Conservation (phyloP, 2,797 vertebrate genomes). For the Amblyraja radiata region DNA sequence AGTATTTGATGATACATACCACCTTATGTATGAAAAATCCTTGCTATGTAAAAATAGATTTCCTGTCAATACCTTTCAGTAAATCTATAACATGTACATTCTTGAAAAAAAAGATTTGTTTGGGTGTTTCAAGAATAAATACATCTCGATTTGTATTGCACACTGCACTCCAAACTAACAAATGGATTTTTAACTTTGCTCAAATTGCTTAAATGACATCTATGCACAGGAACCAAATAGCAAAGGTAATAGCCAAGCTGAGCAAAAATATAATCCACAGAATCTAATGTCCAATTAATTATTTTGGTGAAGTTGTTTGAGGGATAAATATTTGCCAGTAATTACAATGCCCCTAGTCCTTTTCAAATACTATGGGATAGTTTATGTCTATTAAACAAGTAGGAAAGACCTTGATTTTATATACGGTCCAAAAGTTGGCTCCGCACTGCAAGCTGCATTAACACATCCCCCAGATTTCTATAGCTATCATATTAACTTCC, state of each 20-base stretch:
- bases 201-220: no score
- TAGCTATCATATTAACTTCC: background rate
- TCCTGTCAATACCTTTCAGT: background rate
- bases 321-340: background rate
- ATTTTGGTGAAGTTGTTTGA: background rate
- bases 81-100: background rate
- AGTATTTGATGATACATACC: background rate
- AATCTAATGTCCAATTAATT: background rate
- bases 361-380: background rate
- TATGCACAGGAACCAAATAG: background rate
- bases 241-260: background rate
- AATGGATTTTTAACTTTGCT: no score
- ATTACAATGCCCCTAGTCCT: background rate
- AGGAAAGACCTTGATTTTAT: background rate
- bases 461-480: background rate
- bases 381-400: background rate
- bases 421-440: background rate
- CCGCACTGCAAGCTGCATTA: background rate
- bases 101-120: background rate
- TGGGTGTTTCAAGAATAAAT: background rate
- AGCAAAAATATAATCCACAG: background rate
- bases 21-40: background rate
- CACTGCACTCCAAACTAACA: background rate
- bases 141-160: background rate
- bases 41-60: background rate